Evolutionary conservation across 2,888 invertebrate species (phyloP), one percentile per base, ranked within the genome.

Genomic region (Prostheceraeus crozeri): DNA sequence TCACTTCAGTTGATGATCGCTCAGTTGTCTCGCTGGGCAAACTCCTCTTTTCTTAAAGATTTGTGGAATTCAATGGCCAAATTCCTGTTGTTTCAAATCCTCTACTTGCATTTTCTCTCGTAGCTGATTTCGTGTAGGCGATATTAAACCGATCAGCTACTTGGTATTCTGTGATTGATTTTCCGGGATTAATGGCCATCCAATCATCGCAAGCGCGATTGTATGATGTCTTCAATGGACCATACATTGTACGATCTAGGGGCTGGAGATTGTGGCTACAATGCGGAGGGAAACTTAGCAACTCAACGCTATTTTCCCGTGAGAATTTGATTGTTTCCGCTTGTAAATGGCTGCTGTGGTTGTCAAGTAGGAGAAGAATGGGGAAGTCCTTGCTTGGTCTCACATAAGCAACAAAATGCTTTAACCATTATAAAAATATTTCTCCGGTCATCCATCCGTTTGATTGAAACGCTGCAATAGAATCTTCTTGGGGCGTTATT

Each of bases 181-280:
- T 71, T 10, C 71, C 72, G 8, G 69, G 67, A 66, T 67, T 60
- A 27, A 25, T 30, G 57, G 64, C 54, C 60, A 70, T 66, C 72
- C 72, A 74, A 40, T 68, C 64, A 62, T 73, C 66, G 67, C 67
- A 69, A 0, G 68, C 69, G n/a, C 62, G 65, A 59, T 68, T 69
- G 33, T 67, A 64, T 30, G 67, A 67, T 8, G 64, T 60, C 57
- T 73, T 71, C 45, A 72, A 69, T 6, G 40, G 40, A 23, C 40
- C 40, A 40, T 40, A 40, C 19, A 40, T 21, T 8, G 40, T 40
- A 16, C 40, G 4, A 40, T 40, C 40, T 21, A 40, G 23, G 14
- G 40, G 40, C 40, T 40, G 40, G 14, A 40, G 23, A 16, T 40
- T 40, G 23, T 40, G 40, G 23, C 40, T 40, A 40, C 40, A 40